A percentile compares a stretch with the other conserved stretches of the same genome.
phyloP scores from a whole-genome alignment of 2,797 vertebrate species.

The Hypotaenidia okinawae region DNA sequence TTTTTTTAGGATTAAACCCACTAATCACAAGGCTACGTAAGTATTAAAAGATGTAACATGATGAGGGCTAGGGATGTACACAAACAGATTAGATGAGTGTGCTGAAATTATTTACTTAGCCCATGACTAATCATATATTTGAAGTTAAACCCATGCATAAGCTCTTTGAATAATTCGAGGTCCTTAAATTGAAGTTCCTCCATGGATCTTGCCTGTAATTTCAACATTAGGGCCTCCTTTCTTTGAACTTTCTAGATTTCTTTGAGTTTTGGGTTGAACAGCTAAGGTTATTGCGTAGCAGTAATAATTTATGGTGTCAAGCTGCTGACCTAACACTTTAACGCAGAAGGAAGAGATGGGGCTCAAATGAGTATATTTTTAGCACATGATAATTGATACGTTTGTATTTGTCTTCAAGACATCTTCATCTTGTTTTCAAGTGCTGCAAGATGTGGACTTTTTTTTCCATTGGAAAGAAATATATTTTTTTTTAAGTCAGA shows the following conservation, averaged over 20 bases:
- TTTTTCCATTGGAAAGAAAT: conserved; percentile 32
- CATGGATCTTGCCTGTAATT: background rate
- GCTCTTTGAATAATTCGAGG: background rate
- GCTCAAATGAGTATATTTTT: background rate
- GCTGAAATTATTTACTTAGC: conserved; percentile 50
- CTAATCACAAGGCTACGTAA: background rate
- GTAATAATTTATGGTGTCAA: conserved; percentile 18
- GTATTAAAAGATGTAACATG: conserved; percentile 10
- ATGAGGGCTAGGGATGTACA: conserved; percentile 4
- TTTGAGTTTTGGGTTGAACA: background rate
- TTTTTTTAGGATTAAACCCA: background rate
- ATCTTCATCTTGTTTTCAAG: background rate
- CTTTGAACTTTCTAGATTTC: background rate
- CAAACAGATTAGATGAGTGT: conserved; percentile 55
- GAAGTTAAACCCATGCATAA: background rate
- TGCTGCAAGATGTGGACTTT: background rate
- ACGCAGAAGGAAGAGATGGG: background rate
- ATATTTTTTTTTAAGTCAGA: background rate
- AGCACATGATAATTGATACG: background rate
- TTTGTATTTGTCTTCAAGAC: background rate
- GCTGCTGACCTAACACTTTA: conserved; percentile 19
- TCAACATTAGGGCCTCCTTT: background rate
- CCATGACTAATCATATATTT: conserved; percentile 63
- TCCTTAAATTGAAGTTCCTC: background rate
- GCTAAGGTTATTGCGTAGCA: background rate